phyloP scores from a whole-genome alignment of 2,113 vertebrate species.

The Phrynocephalus versicolor region DNA sequence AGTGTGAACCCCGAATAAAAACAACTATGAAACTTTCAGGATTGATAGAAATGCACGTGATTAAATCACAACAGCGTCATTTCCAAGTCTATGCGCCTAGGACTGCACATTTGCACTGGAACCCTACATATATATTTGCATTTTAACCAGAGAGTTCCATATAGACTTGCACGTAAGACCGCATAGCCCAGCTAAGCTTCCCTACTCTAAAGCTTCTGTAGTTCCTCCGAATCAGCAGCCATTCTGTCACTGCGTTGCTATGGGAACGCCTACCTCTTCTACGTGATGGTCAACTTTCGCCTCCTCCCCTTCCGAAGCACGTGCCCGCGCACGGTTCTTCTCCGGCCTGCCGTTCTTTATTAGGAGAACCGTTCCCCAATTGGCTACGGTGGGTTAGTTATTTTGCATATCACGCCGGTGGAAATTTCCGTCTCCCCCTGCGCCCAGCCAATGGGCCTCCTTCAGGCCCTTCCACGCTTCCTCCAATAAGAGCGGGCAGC shows the following conservation, averaged over 20 bases:
- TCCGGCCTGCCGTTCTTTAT: background rate
- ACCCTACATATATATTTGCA: background rate
- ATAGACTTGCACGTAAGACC: background rate
- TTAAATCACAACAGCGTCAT: too few species aligned
- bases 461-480: fast-evolving
- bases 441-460: background rate
- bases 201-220: too few species aligned
- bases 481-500: background rate
- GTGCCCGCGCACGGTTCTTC: background rate
- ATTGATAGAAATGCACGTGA: too few species aligned
- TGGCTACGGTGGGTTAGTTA: fast-evolving
- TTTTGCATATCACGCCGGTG: background rate
- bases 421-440: background rate
- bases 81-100: too few species aligned
- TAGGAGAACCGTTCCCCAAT: fast-evolving
- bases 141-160: background rate
- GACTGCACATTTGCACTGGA: background rate
- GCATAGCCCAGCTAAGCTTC: background rate
- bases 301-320: fast-evolving
- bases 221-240: background rate
- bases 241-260: background rate
- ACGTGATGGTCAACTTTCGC: fast-evolving
- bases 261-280: background rate
- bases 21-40: too few species aligned
- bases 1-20: too few species aligned